Base-by-base conservation (phyloP, 2,797 vertebrate genomes). In the Enteromius treurensis region DNA sequence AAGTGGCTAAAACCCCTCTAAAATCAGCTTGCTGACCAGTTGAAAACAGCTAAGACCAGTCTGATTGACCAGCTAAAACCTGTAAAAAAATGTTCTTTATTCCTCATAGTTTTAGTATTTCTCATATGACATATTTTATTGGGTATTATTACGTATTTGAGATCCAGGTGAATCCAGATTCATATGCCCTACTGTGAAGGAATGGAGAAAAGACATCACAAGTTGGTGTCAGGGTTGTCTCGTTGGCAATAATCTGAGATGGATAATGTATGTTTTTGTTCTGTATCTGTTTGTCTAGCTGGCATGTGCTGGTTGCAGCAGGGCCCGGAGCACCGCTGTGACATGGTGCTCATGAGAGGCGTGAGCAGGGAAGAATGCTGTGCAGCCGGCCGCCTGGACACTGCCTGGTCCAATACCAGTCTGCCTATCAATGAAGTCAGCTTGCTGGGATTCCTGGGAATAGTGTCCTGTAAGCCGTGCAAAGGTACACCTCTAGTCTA, bases 271-370 rank as follows among this genome's bases (percentile, higher is more conserved):
- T 82, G 19, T 77, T 75, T 64, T 83, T 5, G 23, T 34, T 83
- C 13, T 82, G 37, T 60, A 42, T 85, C 51, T 83, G 55, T 71
- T 55, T 55, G 3, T 81, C 11, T 85, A 98, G 98, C 96, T 79
- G 98, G 98, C 69, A 97, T 98, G 84, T 99, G 98, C 91, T 99
- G 98, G 98, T 92, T 98, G 82, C 97, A 97, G 91, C 96, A 97
- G 90, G 95, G 95, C 75, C 94, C 91, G 37, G 96, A 97, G 83
- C 96, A 95, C 70, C 96, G 96, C 84, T 99, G 98, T 81, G 96
- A 96, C 90, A 95, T 97, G 96, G 96, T 99, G 90, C 92, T 99
- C 90, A 96, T 94, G 94, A 95, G 96, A 0, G 95, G 95, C 0
- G 95, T 99, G 89, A 97, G 94, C 82, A 95, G 91, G 90, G 96